Conservation (phyloP, 2,888 invertebrate genomes). For the Venusia cambrica region DNA sequence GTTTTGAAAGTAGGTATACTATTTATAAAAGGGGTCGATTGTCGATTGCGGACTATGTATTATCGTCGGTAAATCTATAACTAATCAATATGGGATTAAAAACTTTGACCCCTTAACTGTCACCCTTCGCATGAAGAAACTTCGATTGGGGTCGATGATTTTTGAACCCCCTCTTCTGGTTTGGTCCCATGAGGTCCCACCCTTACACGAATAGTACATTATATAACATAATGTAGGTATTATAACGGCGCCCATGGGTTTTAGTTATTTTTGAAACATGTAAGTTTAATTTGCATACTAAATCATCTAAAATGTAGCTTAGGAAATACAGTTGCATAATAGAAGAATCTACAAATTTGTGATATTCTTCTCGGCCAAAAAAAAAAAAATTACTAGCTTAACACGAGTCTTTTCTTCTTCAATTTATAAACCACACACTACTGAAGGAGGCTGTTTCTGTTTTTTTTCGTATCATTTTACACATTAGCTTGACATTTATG, state of each 20-base stretch:
- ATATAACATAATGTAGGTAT: slow-evolving; percentile 55
- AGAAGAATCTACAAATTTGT: too few species aligned
- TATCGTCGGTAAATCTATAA: slow-evolving; percentile 25
- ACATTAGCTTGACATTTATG: too few species aligned
- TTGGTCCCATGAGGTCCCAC: slow-evolving; percentile 60
- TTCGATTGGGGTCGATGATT: slow-evolving; percentile 44
- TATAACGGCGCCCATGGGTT: slow-evolving; percentile 51
- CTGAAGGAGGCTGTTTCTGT: too few species aligned
- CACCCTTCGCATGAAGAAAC: slow-evolving; percentile 21
- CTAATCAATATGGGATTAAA: slow-evolving; percentile 31
- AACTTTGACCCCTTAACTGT: slow-evolving; percentile 39
- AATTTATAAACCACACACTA: too few species aligned
- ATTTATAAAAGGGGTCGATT: slow-evolving; percentile 11
- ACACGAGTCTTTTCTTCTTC: too few species aligned
- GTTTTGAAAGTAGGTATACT: too few species aligned
- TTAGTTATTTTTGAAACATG: slow-evolving; percentile 19
- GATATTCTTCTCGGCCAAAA: too few species aligned
- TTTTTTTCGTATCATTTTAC: too few species aligned
- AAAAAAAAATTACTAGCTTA: too few species aligned
- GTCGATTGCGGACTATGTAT: slow-evolving; percentile 5
- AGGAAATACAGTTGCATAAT: too few species aligned
- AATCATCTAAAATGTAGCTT: too few species aligned
- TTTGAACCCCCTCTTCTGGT: slow-evolving; percentile 62
- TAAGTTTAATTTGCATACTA: slow-evolving; percentile 20
- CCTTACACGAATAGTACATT: slow-evolving; percentile 61